These are phyloP conservation scores for Dicranocentrus wangi DNA, from an alignment of 2,888 invertebrate species.

Conservation along the genomic window DNA sequence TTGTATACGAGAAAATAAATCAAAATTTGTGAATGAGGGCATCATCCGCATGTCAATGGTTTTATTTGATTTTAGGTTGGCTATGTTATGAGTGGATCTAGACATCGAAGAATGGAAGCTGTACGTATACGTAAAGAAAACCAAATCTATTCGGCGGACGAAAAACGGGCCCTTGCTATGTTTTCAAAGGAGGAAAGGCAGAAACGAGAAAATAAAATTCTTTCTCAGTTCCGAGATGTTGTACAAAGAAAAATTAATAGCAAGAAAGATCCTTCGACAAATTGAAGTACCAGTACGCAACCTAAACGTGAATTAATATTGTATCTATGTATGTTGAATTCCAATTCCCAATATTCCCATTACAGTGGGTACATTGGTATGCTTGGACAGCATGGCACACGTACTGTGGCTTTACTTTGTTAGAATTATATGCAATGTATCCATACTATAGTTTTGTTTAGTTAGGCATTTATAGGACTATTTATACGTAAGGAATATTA, in stretches of 20 bases:
- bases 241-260: conserved; percentile 82
- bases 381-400: too few relatives aligned
- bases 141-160: conserved; percentile 99
- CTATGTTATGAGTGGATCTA: conserved; percentile 72
- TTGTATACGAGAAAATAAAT: background rate
- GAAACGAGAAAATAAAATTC: conserved; percentile 95
- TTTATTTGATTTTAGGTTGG: conserved; percentile 70
- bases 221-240: conserved; percentile 95
- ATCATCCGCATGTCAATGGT: too few relatives aligned
- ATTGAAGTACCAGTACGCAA: too few relatives aligned
- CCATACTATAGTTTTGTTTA: too few relatives aligned
- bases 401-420: too few relatives aligned
- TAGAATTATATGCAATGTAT: too few relatives aligned
- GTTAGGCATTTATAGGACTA: too few relatives aligned
- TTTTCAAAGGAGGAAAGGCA: conserved; percentile 98
- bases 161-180: conserved; percentile 97
- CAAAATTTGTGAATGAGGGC: background rate
- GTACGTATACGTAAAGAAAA: conserved; percentile 99
- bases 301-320: too few relatives aligned
- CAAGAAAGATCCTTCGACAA: conserved; percentile 67
- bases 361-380: too few relatives aligned
- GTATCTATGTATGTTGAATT: too few relatives aligned
- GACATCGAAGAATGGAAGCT: conserved; percentile 99
- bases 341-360: too few relatives aligned
- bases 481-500: too few relatives aligned